Evolutionary conservation across 2,888 invertebrate species (phyloP), one percentile per base, ranked within the genome.

Genomic region (Barypeithes pellucidus): DNA sequence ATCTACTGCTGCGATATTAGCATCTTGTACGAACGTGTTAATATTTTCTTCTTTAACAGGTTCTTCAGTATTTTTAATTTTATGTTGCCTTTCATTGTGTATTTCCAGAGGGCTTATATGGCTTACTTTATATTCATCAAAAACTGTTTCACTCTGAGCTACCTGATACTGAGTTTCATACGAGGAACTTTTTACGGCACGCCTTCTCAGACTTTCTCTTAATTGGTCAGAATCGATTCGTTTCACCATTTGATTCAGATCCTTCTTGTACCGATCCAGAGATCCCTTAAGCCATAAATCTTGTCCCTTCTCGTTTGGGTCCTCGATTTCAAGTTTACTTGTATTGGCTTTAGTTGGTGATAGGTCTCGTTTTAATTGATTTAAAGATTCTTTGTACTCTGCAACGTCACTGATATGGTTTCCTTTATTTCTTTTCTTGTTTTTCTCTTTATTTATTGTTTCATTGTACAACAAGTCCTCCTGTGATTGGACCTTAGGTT

Each of bases 381-480:
- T 67, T n/a, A 70, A 16, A 29, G 20, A 14, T 43, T 33, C 20
- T 43, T 54, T 41, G 22, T 57, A 14, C 7, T 20, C 36, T 29
- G n/a, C 9, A 29, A 29, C 12, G 22, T 52, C 52, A 1, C 43
- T 61, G 2, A 18, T 3, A 33, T 20, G 63, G 36, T 24, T 24
- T n/a, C 4, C 29, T 12, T 12, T 45, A n/a, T 18, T 20, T 7
- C 18, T 63, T 36, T 39, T 63, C 41, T 66, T 65, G 18, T 45
- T 63, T 62, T 76, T 76, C 12, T 60, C 54, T 65, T 77, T 77
- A 18, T 60, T 71, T 12, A 77, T 41, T 2, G 77, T 78, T 18
- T 78, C 78, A 45, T 77, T 77, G 43, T 78, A 79, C 8, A 76
- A 22, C 8, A 79, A 72, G 43, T 77, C 77, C 45, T 78, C 77